phyloP scores from a whole-genome alignment of 2,797 vertebrate species.

The Rhinatrema bivittatum region DNA sequence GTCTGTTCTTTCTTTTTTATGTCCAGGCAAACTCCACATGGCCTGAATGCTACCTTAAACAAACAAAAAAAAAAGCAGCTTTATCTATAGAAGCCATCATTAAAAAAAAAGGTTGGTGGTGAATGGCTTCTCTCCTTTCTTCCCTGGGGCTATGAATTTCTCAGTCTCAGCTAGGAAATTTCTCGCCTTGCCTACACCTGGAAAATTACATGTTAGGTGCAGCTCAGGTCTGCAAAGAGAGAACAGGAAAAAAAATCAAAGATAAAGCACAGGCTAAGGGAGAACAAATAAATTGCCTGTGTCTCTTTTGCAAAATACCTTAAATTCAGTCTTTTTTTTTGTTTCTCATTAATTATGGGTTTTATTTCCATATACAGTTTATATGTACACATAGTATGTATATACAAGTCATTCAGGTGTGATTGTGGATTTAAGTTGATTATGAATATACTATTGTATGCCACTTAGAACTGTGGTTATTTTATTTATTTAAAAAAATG shows the following conservation, averaged over 20 bases:
- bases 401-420: too few species aligned
- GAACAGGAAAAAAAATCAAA: too few species aligned
- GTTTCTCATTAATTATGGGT: background rate
- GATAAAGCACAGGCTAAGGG: conserved; percentile 5
- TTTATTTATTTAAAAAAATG: too few species aligned
- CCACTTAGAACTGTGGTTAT: too few species aligned
- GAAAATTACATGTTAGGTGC: conserved; percentile 15
- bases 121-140: conserved; percentile 14
- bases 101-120: conserved; percentile 60
- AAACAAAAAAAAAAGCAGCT: too few species aligned
- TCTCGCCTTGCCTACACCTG: conserved; percentile 38
- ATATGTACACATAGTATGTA: too few species aligned
- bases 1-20: conserved; percentile 5
- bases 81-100: conserved; percentile 54
- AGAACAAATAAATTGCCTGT: background rate
- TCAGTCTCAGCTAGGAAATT: conserved; percentile 44
- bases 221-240: conserved; percentile 1
- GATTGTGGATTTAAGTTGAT: too few species aligned
- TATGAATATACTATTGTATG: too few species aligned
- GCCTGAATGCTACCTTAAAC: too few species aligned
- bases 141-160: conserved; percentile 48
- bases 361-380: too few species aligned
- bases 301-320: too few species aligned
- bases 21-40: conserved; percentile 50
- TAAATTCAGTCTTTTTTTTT: too few species aligned